Evolutionary conservation across 2,888 invertebrate species (phyloP), one percentile per base, ranked within the genome.

Genomic region (Thera britannica): DNA sequence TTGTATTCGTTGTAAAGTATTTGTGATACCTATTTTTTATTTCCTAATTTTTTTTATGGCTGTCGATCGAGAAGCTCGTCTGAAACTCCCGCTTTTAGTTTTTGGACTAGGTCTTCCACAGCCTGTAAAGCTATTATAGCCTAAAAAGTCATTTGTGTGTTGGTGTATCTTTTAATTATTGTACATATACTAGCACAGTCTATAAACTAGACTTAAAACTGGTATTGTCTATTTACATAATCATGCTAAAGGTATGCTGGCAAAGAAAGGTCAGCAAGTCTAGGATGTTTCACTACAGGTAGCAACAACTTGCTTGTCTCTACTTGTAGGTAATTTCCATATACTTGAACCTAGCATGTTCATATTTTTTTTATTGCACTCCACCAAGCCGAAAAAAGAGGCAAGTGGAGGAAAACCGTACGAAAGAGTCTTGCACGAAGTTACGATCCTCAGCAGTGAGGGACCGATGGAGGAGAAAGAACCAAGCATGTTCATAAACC

Each of bases 211-310:
- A 46, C 34, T 6, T 34, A 9, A 3, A 34, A 67, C 67, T 55
- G 59, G 58, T 58, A 65, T 62, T 55, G 5, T 62, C 34, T 58
- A 68, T 69, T 65, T 52, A 65, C 62, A 62, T 69, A 65, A 62
- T 62, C 62, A 69, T 69, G 62, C 65, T 48, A 59, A 58, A 62
- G 56, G 57, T 66, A 60, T 63, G 62, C 61, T 36, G 34, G n/a
- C 57, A 61, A 61, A 67, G 56, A 63, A 70, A 66, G 66, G 70
- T 70, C 63, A 67, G 12, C 66, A 38, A 61, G 63, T 59, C 58
- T 56, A 48, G 52, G 57, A 64, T 68, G 38, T 57, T 46, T 52
- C 62, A 46, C 48, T 46, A 44, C 57, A 56, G 63, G 55, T 49
- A 12, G 35, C 44, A 46, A 57, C 56, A 36, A 62, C 35, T 54